A percentile compares a stretch with the other conserved stretches of the same genome.
These are phyloP conservation scores for Stegostoma tigrinum DNA, from an alignment of 2,113 vertebrate genomes.

Conservation along the genomic window DNA sequence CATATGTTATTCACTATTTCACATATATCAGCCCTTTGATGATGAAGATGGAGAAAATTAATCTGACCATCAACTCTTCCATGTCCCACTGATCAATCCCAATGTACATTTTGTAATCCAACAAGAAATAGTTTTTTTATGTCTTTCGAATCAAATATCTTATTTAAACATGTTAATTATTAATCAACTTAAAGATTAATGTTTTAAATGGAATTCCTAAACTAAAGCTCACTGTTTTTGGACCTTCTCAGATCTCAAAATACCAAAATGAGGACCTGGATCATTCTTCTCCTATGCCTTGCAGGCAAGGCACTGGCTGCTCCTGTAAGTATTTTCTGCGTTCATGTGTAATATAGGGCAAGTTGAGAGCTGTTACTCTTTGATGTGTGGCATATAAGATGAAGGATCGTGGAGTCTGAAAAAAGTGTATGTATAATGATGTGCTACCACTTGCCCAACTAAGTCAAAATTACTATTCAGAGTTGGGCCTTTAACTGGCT, in stretches of 20 bases:
- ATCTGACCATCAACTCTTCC: not conserved
- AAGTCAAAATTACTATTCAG: not conserved
- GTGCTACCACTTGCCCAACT: not conserved
- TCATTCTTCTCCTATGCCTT: constrained; percentile 87
- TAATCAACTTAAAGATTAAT: not conserved
- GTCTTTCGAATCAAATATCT: not conserved
- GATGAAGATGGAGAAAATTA: not conserved
- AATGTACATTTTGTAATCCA: not conserved
- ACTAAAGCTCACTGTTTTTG: constrained; percentile 4
- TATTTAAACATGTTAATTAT: not conserved
- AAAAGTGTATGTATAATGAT: not conserved
- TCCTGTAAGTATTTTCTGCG: constrained; percentile 67
- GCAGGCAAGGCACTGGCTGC: constrained; percentile 79
- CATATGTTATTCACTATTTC: not conserved
- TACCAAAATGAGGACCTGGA: constrained; percentile 86
- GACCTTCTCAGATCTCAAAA: constrained; percentile 51
- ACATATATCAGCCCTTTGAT: not conserved
- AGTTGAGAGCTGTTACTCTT: not conserved
- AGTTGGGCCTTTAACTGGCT: not conserved
- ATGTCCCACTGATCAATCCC: not conserved
- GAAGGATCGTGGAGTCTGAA: not conserved
- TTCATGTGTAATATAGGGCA: not conserved
- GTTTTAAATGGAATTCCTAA: not conserved
- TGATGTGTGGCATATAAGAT: not conserved
- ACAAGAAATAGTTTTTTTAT: not conserved